phyloP scores from a whole-genome alignment of 2,797 vertebrate genomes.

The Balearica regulorum region DNA sequence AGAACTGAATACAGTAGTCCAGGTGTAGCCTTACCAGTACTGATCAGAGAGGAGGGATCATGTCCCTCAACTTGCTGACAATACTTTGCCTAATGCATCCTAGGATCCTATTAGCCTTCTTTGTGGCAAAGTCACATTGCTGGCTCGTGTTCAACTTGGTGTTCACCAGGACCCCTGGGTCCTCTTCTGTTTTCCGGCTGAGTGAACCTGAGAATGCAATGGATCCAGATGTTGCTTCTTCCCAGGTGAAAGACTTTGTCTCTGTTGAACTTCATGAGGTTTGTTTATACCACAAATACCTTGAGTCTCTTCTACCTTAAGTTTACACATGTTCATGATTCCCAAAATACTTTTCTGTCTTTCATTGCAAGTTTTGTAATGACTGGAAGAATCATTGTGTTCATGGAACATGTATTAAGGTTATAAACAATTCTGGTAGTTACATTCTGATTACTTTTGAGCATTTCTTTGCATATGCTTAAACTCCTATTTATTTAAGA shows the following conservation, averaged over 20 bases:
- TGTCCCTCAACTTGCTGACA: background rate
- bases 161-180: background rate
- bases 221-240: background rate
- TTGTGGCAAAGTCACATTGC: rapidly evolving
- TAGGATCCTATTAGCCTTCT: background rate
- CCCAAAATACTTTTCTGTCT: background rate
- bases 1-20: background rate
- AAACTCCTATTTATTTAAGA: background rate
- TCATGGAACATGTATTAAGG: background rate
- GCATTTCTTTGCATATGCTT: background rate
- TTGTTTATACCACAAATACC: background rate
- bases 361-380: background rate
- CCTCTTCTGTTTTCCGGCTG: background rate
- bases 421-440: background rate
- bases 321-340: background rate
- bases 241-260: background rate
- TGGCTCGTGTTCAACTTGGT: background rate
- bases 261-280: background rate
- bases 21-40: background rate
- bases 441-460: background rate
- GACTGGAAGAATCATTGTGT: background rate
- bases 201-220: background rate
- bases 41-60: background rate
- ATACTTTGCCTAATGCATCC: background rate
- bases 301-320: background rate